Evolutionary conservation across 2,113 vertebrate species (phyloP), one percentile per base, ranked within the genome.

Genomic region (Percopsis transmontana): DNA sequence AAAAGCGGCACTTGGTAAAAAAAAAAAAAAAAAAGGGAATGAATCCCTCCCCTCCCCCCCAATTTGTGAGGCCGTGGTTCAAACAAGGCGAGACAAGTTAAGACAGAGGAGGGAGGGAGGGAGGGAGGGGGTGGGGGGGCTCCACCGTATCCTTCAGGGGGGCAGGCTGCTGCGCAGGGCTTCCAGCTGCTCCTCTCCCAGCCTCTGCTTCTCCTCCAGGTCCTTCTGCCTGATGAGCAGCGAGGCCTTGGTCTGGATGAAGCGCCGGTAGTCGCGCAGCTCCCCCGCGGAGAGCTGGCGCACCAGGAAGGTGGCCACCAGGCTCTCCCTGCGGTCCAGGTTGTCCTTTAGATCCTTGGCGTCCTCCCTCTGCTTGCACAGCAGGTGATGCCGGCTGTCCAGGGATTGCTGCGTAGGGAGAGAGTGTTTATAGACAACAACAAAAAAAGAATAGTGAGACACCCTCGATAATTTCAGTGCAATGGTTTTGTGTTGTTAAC

Each of bases 341-440:
- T 98, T 97, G 6, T 96, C 94, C 70, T 97, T 98, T 81, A 99
- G 89, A 61, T 98, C 97, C 86, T 94, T 95, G 19, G 97, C 96
- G 8, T 97, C 97, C 5, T 96, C 95, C 70, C 92, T 82, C 91
- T 98, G 97, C 2, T 89, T 92, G 55, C 93, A 94, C 80, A 99
- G 73, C 74, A 98, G 93, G 72, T 81, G 64, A 62, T 97, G 93
- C 62, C 96, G 86, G 40, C 92, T 95, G 45, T 92, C 88, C 89
- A 99, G 90, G 0, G 94, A 98, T 74, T 94, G 88, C 97, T 98
- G 68, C 1, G 2, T 20, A 1, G 19, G 63, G 27, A 53, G 10
- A 16, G 18, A 39, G 47, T 33, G 27, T 4, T 33, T 33, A 33
- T 33, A 7, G 27, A 4, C 27, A n/a, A n/a, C n/a, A n/a, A n/a